Evolutionary conservation across 2,888 invertebrate genomes (phyloP).

Genomic region (Opisthograptis luteolata): DNA sequence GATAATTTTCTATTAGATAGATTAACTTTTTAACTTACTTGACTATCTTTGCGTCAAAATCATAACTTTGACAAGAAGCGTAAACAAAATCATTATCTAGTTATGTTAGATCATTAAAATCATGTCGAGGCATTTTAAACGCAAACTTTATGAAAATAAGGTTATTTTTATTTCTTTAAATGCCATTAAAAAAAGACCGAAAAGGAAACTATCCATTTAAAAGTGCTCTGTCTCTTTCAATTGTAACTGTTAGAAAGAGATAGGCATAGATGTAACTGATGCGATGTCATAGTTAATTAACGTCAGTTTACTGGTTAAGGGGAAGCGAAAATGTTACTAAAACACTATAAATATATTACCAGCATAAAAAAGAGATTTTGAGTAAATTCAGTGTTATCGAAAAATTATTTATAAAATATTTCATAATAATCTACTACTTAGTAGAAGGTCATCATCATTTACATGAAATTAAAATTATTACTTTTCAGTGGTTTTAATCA

Average conservation of each 20-base stretch:
- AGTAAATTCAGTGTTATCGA: no score
- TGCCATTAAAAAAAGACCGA: conserved; percentile 24
- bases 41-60: conserved; percentile 30
- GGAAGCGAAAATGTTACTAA: conserved; percentile 32
- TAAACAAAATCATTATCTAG: conserved; percentile 33
- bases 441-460: no score
- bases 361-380: no score
- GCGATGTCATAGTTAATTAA: conserved; percentile 74
- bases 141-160: neutral
- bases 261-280: conserved; percentile 60
- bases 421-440: no score
- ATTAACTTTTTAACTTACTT: conserved; percentile 18
- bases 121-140: conserved; percentile 10
- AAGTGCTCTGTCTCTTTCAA: conserved; percentile 42
- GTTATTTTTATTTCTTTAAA: conserved; percentile 3
- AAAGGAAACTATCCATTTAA: conserved; percentile 61
- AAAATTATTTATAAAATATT: no score
- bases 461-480: no score
- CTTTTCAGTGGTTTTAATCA: no score
- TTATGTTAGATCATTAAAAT: conserved; percentile 6
- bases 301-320: conserved; percentile 65
- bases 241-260: conserved; percentile 48
- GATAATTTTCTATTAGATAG: conserved; percentile 12
- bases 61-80: conserved; percentile 34
- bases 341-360: neutral